Evolutionary conservation across 2,797 vertebrate genomes (phyloP).

Genomic region (Toxotes lorentzi): DNA sequence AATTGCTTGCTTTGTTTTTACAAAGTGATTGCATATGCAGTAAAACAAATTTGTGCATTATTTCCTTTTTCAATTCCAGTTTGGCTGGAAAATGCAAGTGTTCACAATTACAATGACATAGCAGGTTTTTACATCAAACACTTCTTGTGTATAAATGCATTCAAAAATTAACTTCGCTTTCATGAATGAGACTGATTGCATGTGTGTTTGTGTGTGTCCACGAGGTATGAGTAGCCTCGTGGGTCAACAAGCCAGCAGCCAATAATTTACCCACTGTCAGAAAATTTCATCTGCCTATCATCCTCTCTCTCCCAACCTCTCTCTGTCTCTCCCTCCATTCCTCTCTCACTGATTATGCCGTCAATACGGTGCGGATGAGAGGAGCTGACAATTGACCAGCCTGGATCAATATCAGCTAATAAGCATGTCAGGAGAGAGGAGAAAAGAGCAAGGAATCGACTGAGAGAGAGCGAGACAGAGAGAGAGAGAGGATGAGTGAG

Average conservation of each 20-base stretch:
- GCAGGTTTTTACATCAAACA: neutral
- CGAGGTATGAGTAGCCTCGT: conserved; percentile 87
- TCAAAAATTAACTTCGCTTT: conserved; percentile 24
- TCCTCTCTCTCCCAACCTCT: conserved; percentile 67
- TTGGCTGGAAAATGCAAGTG: neutral
- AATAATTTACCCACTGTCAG: conserved; percentile 98
- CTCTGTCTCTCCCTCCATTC: conserved; percentile 82
- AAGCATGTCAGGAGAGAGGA: conserved; percentile 95
- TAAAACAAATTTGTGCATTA: neutral
- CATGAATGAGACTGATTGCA: conserved; percentile 47
- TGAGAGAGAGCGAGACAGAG: conserved; percentile 77
- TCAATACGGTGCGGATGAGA: conserved; percentile 99
- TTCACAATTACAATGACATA: neutral
- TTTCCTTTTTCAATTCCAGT: neutral
- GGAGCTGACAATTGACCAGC: conserved; percentile 98
- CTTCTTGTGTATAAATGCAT: conserved; percentile 13
- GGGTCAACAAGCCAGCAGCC: conserved; percentile 97
- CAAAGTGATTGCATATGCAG: neutral
- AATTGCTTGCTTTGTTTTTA: neutral
- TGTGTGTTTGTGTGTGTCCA: conserved; percentile 63
- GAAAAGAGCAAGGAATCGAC: conserved; percentile 83
- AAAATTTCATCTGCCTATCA: conserved; percentile 98
- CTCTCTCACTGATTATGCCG: conserved; percentile 94
- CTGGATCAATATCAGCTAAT: conserved; percentile 99
- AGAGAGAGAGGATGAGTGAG: conserved; percentile 73